Base-by-base conservation (phyloP, 1,140 invertebrate species). In the Drosophila sechellia region DNA sequence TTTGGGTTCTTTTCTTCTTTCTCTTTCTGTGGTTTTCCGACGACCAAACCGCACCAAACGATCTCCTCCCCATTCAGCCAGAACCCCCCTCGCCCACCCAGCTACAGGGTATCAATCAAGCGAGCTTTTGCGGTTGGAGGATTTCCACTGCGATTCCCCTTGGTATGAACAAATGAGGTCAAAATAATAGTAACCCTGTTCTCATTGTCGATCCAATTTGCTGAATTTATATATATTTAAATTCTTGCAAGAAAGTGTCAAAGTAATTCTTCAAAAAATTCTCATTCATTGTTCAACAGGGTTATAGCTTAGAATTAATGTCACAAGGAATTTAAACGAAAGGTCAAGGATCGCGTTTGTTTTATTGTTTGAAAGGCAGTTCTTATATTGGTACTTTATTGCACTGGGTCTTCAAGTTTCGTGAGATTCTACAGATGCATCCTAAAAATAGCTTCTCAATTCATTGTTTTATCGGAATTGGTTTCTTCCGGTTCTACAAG, bases 31-130 rank as follows among this genome's bases (percentile, higher is more conserved):
- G 61, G 61, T 64, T 64, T 61, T 13, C 58, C 63, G 59, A n/a
- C 48, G 48, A 27, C n/a, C 48, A 50, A 50, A 50, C 35, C 27
- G 45, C 45, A 50, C 48, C 48, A 48, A 59, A 40, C 20, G 27
- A 27, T 31, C 8, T 17, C 34, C 11, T 5, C 53, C 25, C 27
- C 15, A 34, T 12, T 13, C 25, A 31, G 13, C 59, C 53, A 37
- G 31, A 52, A 50, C 31, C 10, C 27, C 25, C 25, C 3, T 10
- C n/a, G 1, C 13, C 53, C 13, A 2, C 8, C 13, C 11, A 34
- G 31, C 54, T 63, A 63, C 40, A 63, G 59, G 59, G 59, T 63
- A 63, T 63, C 54, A 63, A 63, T 63, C 59, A 63, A 63, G 54
- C 37, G 54, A 59, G 54, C 37, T 59, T 27, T 63, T 42, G 59